These are phyloP conservation scores for Ecdyonurus torrentis DNA, from an alignment of 2,888 invertebrate species.

Conservation along the genomic window DNA sequence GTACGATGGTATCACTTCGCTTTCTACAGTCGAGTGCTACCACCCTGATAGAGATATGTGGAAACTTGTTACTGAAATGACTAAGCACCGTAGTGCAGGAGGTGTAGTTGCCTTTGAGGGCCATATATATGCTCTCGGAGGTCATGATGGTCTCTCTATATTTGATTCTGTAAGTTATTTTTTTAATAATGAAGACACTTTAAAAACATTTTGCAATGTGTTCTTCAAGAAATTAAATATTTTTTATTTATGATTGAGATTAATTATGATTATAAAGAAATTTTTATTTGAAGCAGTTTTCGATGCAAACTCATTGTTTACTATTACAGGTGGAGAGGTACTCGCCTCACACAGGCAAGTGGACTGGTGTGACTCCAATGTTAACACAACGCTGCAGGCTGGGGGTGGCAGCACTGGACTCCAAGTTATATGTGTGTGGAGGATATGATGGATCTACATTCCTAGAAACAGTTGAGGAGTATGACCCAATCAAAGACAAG, in stretches of 20 bases:
- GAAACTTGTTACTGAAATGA: constrained; percentile 55
- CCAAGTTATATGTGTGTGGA: constrained; percentile 68
- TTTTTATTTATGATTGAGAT: constrained; percentile 3
- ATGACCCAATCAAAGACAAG: constrained; percentile 52
- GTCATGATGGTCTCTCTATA: constrained; percentile 75
- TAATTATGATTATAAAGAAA: constrained; percentile 1
- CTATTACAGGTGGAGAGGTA: constrained; percentile 48
- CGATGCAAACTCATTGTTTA: too few species aligned
- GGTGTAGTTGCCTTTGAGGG: constrained; percentile 53
- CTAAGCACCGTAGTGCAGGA: constrained; percentile 52
- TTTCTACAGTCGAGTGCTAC: constrained; percentile 69
- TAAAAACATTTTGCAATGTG: too few species aligned
- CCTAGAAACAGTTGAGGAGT: constrained; percentile 64
- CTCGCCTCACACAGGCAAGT: constrained; percentile 52
- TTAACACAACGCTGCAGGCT: constrained; percentile 60
- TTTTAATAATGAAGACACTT: too few species aligned
- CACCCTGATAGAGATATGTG: constrained; percentile 53
- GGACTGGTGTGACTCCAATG: constrained; percentile 65
- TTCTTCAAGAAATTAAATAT: too few species aligned
- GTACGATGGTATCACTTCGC: constrained; percentile 67
- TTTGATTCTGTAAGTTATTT: constrained; percentile 62
- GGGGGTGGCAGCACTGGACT: constrained; percentile 64
- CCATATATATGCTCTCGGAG: constrained; percentile 65
- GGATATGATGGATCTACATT: constrained; percentile 76
- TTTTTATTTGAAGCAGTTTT: neutral